These are phyloP conservation scores for Tachypleus tridentatus DNA, from an alignment of 1,140 invertebrate species.

Conservation along the genomic window DNA sequence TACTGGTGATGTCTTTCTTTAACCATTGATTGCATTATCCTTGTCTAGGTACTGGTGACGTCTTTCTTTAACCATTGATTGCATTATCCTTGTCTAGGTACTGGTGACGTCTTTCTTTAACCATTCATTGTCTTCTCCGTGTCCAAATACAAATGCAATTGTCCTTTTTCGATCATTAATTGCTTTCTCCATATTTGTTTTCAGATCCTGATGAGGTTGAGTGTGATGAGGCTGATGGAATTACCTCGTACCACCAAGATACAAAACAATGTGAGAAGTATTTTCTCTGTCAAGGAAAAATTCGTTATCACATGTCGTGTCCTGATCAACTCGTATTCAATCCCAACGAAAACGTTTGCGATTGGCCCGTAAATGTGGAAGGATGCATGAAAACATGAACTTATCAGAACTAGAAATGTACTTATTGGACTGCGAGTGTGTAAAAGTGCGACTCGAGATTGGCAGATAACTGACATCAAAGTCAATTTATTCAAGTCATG, in stretches of 20 bases:
- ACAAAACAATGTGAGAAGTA: constrained; percentile 84
- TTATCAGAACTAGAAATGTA: too few relatives aligned
- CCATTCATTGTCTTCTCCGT: too few relatives aligned
- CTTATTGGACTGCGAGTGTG: too few relatives aligned
- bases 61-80: too few relatives aligned
- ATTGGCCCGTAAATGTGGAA: constrained; percentile 91
- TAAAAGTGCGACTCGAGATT: too few relatives aligned
- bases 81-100: too few relatives aligned
- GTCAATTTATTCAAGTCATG: too few relatives aligned
- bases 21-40: neutral
- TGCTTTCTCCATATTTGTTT: too few relatives aligned
- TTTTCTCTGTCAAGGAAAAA: constrained; percentile 84
- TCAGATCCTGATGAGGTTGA: constrained; percentile 50
- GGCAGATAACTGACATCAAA: too few relatives aligned
- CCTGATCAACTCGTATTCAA: constrained; percentile 89
- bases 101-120: too few relatives aligned
- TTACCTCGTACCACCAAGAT: constrained; percentile 83
- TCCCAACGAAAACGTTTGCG: constrained; percentile 82
- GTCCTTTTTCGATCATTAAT: constrained; percentile 11
- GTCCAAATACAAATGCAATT: neutral
- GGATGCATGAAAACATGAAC: constrained; percentile 42
- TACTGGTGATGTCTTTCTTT: constrained; percentile 8
- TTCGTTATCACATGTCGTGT: constrained; percentile 90
- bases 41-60: too few relatives aligned
- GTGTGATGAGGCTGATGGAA: constrained; percentile 84